Percentiles rank a stretch among this genome's conserved stretches.
phyloP scores from a whole-genome alignment of 2,113 vertebrate genomes.

The Panthera uncia region DNA sequence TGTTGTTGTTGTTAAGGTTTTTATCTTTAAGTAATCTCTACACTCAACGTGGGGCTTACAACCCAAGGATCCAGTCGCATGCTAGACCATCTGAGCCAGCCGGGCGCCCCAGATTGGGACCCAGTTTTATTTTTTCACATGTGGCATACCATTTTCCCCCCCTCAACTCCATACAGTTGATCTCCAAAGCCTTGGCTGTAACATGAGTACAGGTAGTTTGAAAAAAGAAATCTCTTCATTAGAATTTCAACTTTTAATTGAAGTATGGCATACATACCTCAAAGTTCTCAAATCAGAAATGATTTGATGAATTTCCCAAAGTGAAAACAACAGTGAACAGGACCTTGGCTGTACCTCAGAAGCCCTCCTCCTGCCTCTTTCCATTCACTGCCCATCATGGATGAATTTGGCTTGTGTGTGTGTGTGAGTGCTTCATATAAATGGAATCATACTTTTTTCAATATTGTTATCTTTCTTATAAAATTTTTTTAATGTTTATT shows the following conservation, averaged over 20 bases:
- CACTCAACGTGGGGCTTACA: not conserved
- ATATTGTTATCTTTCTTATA: no score
- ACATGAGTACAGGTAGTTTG: not conserved
- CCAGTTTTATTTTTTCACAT: not conserved
- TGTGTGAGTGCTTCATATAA: not conserved
- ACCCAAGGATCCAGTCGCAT: not conserved
- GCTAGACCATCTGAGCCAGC: not conserved
- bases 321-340: not conserved
- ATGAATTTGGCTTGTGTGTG: not conserved
- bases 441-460: not conserved
- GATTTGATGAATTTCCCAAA: not conserved
- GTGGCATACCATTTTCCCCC: not conserved
- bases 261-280: not conserved
- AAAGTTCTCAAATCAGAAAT: not conserved
- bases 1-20: not conserved
- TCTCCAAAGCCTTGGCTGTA: constrained; percentile 3
- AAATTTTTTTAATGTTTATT: no score
- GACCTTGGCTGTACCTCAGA: not conserved
- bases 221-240: constrained; percentile 18
- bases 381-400: not conserved
- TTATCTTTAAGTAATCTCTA: not conserved
- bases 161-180: not conserved
- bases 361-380: not conserved
- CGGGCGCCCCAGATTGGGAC: not conserved
- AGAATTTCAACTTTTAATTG: not conserved